Conservation (phyloP, 2,888 invertebrate genomes). For the Omphaloscelis lunosa region DNA sequence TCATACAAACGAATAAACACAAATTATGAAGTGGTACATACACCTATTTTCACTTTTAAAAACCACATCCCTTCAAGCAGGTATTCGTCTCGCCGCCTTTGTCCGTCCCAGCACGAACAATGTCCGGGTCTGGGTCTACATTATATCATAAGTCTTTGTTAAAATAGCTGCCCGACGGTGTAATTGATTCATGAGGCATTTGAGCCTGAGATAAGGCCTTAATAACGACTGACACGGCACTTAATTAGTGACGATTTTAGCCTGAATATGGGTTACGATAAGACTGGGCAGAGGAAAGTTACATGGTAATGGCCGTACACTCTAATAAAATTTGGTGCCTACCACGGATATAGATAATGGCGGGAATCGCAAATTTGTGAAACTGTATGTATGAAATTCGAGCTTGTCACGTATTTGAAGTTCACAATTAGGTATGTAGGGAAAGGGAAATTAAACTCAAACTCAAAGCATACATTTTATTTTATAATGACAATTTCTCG, state of each 20-base stretch:
- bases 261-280: constrained; percentile 68
- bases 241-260: constrained; percentile 76
- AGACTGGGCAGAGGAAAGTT: constrained; percentile 56
- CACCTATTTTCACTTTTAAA: constrained; percentile 32
- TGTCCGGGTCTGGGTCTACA: constrained; percentile 62
- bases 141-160: constrained; percentile 73
- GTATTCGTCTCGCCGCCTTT: constrained; percentile 68
- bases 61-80: constrained; percentile 55
- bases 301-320: constrained; percentile 48
- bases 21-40: constrained; percentile 16
- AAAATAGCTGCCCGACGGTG: constrained; percentile 67
- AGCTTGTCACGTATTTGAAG: not conserved
- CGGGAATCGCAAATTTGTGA: not conserved
- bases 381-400: not conserved
- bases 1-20: not conserved
- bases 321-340: constrained; percentile 59
- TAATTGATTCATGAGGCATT: constrained; percentile 82
- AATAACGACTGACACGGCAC: constrained; percentile 75
- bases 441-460: not conserved
- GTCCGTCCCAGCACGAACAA: constrained; percentile 63
- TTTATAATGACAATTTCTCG: too few relatives aligned
- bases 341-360: constrained; percentile 6
- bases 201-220: constrained; percentile 77
- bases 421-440: not conserved
- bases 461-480: too few relatives aligned